Evolutionary conservation across 2,113 vertebrate species (phyloP), one percentile per base, ranked within the genome.

Genomic region (Agapornis roseicollis): DNA sequence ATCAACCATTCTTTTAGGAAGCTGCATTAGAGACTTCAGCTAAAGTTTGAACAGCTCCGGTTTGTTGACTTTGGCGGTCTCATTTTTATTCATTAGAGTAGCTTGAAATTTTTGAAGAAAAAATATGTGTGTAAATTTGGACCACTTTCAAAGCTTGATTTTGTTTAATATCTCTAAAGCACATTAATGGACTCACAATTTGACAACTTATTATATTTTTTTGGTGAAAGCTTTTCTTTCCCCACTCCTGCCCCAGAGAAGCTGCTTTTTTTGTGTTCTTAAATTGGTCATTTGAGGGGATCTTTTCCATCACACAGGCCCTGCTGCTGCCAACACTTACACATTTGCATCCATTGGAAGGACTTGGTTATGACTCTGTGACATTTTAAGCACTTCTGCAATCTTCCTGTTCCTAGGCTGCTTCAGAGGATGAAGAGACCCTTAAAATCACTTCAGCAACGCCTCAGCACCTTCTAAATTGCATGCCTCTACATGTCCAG

Each of bases 51-150:
- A 87, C 28, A 82, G 18, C 31, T 82, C 64, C 25, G 16, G 23
- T 70, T 91, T 84, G 73, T 83, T 88, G 55, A 82, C 42, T 93
- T 85, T 61, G 29, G 58, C 46, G 64, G 55, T 17, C 23, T 60
- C 9, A 46, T 29, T 69, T 91, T 91, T 88, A 73, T 78, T 90
- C 50, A 31, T 17, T 29, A 69, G 10, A 52, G 9, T 31, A 74
- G 65, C 33, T 24, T 74, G 39, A 94, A 88, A 78, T 49, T 80
- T 93, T 68, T 93, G 24, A 80, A 91, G 74, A 47, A 88, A 93
- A 74, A 90, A 58, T 58, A 3, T 52, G 13, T 79, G n/a, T 22
- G 11, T 13, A 84, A 95, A 88, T 83, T 69, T 95, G 74, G 41
- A 19, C 53, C 6, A 4, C 39, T 89, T 94, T 88, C 85, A 88